Evolutionary conservation across 1,140 invertebrate genomes (phyloP).

Genomic region (Yoshiicerus persimilis): DNA sequence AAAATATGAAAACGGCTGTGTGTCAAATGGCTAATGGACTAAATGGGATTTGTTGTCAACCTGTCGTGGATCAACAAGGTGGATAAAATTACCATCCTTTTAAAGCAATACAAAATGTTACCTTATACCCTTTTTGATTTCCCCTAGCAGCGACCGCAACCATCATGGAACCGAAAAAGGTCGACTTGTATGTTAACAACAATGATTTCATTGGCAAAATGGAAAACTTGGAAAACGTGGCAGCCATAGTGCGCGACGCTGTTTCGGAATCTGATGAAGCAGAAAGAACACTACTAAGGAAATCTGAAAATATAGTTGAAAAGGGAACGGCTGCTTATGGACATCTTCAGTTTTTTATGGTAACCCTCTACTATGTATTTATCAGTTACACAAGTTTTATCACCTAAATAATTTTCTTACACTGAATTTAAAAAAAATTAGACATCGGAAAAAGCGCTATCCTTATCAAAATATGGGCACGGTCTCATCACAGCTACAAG

Average conservation of each 20-base stretch:
- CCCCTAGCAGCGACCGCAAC: neutral
- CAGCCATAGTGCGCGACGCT: neutral
- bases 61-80: neutral
- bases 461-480: neutral
- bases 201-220: neutral
- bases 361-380: neutral
- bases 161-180: neutral
- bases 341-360: constrained; percentile 25
- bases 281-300: neutral
- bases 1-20: neutral
- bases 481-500: neutral
- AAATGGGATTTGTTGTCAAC: neutral
- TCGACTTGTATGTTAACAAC: neutral
- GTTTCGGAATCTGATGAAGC: neutral
- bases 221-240: neutral
- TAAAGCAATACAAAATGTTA: neutral
- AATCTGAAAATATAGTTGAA: neutral
- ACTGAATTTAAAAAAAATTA: neutral
- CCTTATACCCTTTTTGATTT: neutral
- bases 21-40: neutral
- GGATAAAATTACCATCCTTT: neutral
- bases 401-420: neutral
- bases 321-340: neutral
- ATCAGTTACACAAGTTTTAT: neutral
- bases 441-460: neutral